Evolutionary conservation across 1,140 invertebrate species (phyloP).

Genomic region (Aphelinus certus): DNA sequence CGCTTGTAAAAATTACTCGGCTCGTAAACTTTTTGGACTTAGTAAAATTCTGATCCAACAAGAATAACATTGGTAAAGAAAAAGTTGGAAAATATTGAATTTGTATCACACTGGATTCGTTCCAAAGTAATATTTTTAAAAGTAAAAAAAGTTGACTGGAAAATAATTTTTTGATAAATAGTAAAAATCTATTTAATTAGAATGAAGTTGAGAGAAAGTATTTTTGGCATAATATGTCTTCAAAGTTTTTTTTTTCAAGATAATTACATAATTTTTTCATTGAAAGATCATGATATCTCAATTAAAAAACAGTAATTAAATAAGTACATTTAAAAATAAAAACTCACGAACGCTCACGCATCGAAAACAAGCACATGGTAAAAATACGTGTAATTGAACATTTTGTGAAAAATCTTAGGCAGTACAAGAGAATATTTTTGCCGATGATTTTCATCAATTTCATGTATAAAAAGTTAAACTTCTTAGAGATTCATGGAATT

Average conservation of each 20-base stretch:
- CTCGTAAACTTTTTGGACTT: conserved; percentile 11
- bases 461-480: no score
- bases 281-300: not conserved
- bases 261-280: conserved; percentile 2
- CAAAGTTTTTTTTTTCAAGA: conserved; percentile 14
- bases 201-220: conserved; percentile 28
- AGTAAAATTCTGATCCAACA: conserved; percentile 18
- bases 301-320: conserved; percentile 22
- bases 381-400: conserved; percentile 8
- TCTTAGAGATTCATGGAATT: no score
- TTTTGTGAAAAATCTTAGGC: conserved; percentile 11
- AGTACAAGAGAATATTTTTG: conserved; percentile 14
- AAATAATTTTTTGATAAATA: conserved; percentile 13
- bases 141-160: conserved; percentile 28
- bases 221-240: conserved; percentile 24
- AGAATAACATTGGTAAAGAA: conserved; percentile 19
- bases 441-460: not conserved
- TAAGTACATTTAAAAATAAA: conserved; percentile 27
- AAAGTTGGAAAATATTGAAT: conserved; percentile 24
- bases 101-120: conserved; percentile 17
- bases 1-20: conserved; percentile 2
- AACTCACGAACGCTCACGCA: not conserved
- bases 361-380: not conserved
- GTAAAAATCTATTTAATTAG: not conserved
- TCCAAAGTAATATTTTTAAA: conserved; percentile 4